phyloP scores from a whole-genome alignment of 1,140 invertebrate species.

The Galleria mellonella region DNA sequence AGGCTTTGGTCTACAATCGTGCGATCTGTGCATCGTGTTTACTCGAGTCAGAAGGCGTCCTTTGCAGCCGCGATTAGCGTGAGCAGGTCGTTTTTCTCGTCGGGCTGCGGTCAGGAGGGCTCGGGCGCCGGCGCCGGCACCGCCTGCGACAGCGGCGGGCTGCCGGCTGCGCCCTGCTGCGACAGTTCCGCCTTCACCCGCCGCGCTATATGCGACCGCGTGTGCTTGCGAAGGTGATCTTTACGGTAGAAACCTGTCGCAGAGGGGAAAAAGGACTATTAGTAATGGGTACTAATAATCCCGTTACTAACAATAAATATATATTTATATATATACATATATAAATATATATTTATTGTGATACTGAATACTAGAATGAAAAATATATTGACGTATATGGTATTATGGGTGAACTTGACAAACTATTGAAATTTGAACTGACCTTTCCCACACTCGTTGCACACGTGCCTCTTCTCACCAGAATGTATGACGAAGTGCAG shows the following conservation, averaged over 20 bases:
- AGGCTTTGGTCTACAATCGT: no score
- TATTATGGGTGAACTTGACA: no score
- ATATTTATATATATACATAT: no score
- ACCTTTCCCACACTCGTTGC: slow-evolving; percentile 90
- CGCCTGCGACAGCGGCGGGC: slow-evolving; percentile 13
- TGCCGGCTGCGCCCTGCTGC: slow-evolving; percentile 68
- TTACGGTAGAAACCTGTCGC: slow-evolving; percentile 80
- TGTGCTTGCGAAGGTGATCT: slow-evolving; percentile 87
- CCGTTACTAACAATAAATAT: no score
- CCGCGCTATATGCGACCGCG: slow-evolving; percentile 86
- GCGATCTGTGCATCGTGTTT: no score
- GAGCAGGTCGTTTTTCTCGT: slow-evolving; percentile 55
- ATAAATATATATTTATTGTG: no score
- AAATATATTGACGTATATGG: no score
- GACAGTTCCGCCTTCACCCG: slow-evolving; percentile 89
- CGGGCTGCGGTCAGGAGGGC: slow-evolving; percentile 43
- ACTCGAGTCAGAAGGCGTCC: slow-evolving; percentile 31
- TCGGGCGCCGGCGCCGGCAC: slow-evolving; percentile 31
- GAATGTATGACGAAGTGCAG: slow-evolving; percentile 90
- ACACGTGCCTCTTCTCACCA: slow-evolving; percentile 89
- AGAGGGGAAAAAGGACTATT: no score
- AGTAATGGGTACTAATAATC: no score
- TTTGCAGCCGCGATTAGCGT: slow-evolving; percentile 60
- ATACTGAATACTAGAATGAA: no score
- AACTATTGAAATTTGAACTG: background rate